These are phyloP conservation scores for Megalopta genalis DNA, from an alignment of 1,140 invertebrate genomes.

Conservation along the genomic window DNA sequence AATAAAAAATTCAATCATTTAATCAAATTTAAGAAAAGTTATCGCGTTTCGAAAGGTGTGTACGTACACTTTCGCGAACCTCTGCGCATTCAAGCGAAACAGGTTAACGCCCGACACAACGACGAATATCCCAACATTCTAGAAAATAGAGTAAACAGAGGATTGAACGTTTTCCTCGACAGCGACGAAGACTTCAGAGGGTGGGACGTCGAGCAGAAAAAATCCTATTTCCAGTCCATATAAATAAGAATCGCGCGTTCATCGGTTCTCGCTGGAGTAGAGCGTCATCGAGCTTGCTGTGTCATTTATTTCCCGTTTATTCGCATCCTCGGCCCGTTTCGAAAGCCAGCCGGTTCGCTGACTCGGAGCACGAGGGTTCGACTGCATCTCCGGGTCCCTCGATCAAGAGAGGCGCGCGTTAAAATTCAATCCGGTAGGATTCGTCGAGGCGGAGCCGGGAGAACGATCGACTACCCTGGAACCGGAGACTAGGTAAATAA, in stretches of 20 bases:
- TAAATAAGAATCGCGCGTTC: slow-evolving; percentile 27
- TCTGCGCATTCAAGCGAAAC: no score
- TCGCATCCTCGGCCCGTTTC: neutral
- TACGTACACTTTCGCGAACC: no score
- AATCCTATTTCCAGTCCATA: neutral
- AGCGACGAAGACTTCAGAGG: neutral
- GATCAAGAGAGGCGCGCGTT: slow-evolving; percentile 21
- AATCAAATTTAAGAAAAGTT: no score
- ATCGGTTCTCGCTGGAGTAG: neutral
- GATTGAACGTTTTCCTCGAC: no score
- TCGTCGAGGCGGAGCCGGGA: slow-evolving; percentile 9
- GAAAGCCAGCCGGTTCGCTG: neutral
- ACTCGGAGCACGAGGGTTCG: neutral
- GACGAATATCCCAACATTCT: no score
- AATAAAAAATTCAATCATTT: no score
- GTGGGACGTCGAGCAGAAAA: neutral
- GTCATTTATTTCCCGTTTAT: slow-evolving; percentile 24
- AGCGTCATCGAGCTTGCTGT: neutral
- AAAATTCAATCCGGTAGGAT: slow-evolving; percentile 52
- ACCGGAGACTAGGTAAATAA: slow-evolving; percentile 57
- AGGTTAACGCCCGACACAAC: no score
- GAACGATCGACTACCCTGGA: slow-evolving; percentile 43
- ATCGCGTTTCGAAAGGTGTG: no score
- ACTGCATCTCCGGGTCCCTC: neutral
- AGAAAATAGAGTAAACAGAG: no score